These are phyloP conservation scores for Spinibarbus caldwelli DNA, from an alignment of 2,797 vertebrate species.

Conservation along the genomic window DNA sequence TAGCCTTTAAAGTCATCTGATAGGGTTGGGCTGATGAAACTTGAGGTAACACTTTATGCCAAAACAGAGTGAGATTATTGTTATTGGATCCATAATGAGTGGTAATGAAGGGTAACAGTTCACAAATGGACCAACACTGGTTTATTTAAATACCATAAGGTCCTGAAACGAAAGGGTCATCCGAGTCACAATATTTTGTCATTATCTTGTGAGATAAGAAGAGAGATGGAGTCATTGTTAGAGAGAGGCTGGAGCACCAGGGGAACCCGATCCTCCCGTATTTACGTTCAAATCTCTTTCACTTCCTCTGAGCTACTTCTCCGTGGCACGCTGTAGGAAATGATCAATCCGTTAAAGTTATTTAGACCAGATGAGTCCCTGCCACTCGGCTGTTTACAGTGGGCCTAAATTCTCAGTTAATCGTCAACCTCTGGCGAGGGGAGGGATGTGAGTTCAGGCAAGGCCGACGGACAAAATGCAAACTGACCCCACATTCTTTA, in stretches of 20 bases:
- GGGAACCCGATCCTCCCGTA: slow-evolving; percentile 45
- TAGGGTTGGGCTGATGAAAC: slow-evolving; percentile 17
- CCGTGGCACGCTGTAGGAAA: slow-evolving; percentile 30
- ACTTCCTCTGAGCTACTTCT: slow-evolving; percentile 37
- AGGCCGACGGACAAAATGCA: slow-evolving; percentile 72
- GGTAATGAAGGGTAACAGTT: neutral
- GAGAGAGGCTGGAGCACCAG: slow-evolving; percentile 23
- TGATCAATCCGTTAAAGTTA: slow-evolving; percentile 63
- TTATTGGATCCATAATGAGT: slow-evolving; percentile 9
- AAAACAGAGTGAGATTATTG: neutral
- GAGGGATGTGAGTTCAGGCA: slow-evolving; percentile 45
- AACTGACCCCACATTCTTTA: slow-evolving; percentile 76
- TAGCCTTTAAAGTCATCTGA: slow-evolving; percentile 51
- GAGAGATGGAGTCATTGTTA: slow-evolving; percentile 26
- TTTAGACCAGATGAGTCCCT: slow-evolving; percentile 76
- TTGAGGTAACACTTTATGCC: neutral
- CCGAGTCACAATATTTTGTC: slow-evolving; percentile 55
- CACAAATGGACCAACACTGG: neutral
- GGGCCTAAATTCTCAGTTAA: slow-evolving; percentile 72
- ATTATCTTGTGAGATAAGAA: slow-evolving; percentile 21
- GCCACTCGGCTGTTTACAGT: slow-evolving; percentile 75
- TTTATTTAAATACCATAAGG: neutral
- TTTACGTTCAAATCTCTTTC: slow-evolving; percentile 38
- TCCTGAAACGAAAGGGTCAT: neutral
- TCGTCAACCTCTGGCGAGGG: slow-evolving; percentile 70